phyloP scores from a whole-genome alignment of 2,113 vertebrate genomes.

The Podarcis cretensis region DNA sequence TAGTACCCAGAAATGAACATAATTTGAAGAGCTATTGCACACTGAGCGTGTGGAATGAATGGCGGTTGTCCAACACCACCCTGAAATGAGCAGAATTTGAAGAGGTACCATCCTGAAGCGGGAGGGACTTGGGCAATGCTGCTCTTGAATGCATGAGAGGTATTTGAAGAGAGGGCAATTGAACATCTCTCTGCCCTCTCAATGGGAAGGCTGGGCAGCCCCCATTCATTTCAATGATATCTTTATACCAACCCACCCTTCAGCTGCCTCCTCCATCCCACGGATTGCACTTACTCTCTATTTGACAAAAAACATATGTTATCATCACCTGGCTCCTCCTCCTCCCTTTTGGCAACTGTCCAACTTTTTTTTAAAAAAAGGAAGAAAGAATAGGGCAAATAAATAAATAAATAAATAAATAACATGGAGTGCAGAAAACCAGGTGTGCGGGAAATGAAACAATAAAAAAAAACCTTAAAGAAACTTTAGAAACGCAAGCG shows the following conservation, averaged over 20 bases:
- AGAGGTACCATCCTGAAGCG: neutral
- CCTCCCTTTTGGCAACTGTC: neutral
- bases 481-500: slow-evolving; percentile 41
- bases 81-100: neutral
- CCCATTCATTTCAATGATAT: neutral
- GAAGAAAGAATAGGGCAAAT: neutral
- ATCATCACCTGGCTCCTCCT: neutral
- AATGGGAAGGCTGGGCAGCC: neutral
- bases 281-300: neutral
- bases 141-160: neutral
- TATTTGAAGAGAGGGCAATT: neutral
- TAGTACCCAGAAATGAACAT: neutral
- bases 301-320: neutral
- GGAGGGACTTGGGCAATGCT: too few relatives aligned
- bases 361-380: neutral
- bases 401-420: neutral
- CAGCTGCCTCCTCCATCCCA: too few relatives aligned
- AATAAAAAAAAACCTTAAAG: slow-evolving; percentile 20
- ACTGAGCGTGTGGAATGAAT: neutral
- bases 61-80: neutral
- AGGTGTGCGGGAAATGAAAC: slow-evolving; percentile 1
- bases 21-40: too few relatives aligned
- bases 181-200: neutral
- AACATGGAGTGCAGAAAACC: slow-evolving; percentile 9
- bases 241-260: too few relatives aligned